Evolutionary conservation across 1,140 invertebrate species (phyloP), one percentile per base, ranked within the genome.

Genomic region (Bombus soroeensis): DNA sequence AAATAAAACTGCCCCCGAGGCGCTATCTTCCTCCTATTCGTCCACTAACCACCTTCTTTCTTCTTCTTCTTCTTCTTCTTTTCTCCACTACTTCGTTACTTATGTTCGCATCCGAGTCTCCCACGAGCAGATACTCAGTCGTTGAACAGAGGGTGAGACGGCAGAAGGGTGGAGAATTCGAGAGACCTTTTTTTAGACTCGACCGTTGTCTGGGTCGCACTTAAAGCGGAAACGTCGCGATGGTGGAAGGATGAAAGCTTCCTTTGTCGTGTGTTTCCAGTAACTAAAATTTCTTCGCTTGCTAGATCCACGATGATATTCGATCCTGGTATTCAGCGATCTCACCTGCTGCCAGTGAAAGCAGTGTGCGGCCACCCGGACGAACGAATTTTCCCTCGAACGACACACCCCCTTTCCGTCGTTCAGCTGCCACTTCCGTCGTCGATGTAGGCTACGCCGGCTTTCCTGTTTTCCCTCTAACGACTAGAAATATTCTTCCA

Each of bases 181-280:
- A 77, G 77, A 76, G 70, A 70, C 57, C 8, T 71, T 93, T 93
- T 66, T 92, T 90, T 85, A 87, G 83, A 71, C 28, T 72, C 28
- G 37, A 87, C 82, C 75, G 86, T 91, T 92, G 92, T 93, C 92
- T 93, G 92, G 91, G 92, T 93, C 92, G 91, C 87, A 85, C 86
- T 93, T 93, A 93, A 93, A 93, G 92, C 83, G 91, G 92, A 93
- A 91, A 90, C 91, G 85, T 91, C 90, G 89, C 87, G 82, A 87
- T 25, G 3, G 34, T 5, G 4, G 12, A 71, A n/a, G 39, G 37
- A 39, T 6, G 39, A 28, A n/a, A 4, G 28, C 39, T 43, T 72
- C 39, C 1, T n/a, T n/a, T 39, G 68, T 1, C 15, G 10, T 22
- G 37, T 22, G 22, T 39, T 18, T 28, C 22, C 10, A 9, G 34